A percentile compares a stretch with the other conserved stretches of the same genome.
Conservation (phyloP, 2,797 vertebrate genomes). For the Epinephelus malabaricus region DNA sequence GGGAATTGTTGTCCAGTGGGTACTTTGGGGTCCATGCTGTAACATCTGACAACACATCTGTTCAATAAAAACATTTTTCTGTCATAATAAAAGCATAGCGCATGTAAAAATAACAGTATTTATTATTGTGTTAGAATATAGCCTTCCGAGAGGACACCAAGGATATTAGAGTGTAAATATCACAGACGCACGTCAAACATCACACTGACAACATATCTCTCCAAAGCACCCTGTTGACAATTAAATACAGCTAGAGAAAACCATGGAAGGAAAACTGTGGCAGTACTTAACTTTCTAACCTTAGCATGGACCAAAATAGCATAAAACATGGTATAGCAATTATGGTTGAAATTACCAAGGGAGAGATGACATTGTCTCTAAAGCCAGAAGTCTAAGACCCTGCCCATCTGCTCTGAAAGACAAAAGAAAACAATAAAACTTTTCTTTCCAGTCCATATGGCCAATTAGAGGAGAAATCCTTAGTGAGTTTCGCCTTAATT, state of each 20-base stretch:
- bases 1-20: neutral
- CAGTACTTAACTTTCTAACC: slow-evolving; percentile 69
- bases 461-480: slow-evolving; percentile 86
- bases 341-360: slow-evolving; percentile 74
- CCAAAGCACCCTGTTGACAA: slow-evolving; percentile 27
- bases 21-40: slow-evolving; percentile 1
- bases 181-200: neutral
- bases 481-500: slow-evolving; percentile 83
- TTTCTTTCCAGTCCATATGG: slow-evolving; percentile 87
- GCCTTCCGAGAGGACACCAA: neutral
- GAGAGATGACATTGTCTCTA: slow-evolving; percentile 68
- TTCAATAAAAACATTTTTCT: neutral
- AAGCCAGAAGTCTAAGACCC: slow-evolving; percentile 82
- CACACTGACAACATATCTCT: neutral
- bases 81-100: neutral
- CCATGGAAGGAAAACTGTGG: slow-evolving; percentile 37
- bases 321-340: slow-evolving; percentile 76
- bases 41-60: neutral
- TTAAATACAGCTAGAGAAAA: slow-evolving; percentile 17
- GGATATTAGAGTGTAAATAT: slow-evolving; percentile 3
- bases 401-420: slow-evolving; percentile 85
- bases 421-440: slow-evolving; percentile 83
- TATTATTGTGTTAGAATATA: slow-evolving; percentile 1
- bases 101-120: neutral
- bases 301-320: slow-evolving; percentile 73